phyloP scores from a whole-genome alignment of 1,140 invertebrate genomes.

The Drosophila gunungcola region DNA sequence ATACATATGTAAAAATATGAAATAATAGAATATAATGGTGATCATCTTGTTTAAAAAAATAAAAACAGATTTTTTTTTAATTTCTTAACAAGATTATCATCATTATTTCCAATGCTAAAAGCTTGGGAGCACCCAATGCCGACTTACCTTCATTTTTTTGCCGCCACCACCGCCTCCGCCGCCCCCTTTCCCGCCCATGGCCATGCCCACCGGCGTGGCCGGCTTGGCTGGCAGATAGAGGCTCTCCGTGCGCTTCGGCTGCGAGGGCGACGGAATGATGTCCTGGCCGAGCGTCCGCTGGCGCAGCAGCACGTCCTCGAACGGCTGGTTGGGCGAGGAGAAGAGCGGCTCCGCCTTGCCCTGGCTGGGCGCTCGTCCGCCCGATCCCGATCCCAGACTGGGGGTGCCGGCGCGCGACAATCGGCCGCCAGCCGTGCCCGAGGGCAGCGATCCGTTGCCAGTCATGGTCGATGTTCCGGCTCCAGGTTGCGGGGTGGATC shows the following conservation, averaged over 20 bases:
- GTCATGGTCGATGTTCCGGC: constrained; percentile 80
- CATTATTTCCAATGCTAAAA: no score
- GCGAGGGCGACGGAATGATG: constrained; percentile 92
- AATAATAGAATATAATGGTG: no score
- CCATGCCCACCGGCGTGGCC: constrained; percentile 84
- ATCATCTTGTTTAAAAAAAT: no score
- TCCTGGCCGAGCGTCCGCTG: constrained; percentile 93
- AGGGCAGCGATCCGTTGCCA: constrained; percentile 86
- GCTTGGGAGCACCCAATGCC: no score
- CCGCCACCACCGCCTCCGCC: constrained; percentile 85
- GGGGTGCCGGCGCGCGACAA: constrained; percentile 85
- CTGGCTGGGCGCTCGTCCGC: constrained; percentile 61
- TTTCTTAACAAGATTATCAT: no score
- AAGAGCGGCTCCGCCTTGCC: constrained; percentile 61
- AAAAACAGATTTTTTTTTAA: no score
- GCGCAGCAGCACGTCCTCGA: constrained; percentile 91
- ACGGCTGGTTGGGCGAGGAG: constrained; percentile 86
- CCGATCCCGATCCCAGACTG: constrained; percentile 63
- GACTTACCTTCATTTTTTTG: constrained; percentile 83
- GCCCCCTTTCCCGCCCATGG: constrained; percentile 84
- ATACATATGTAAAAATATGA: no score
- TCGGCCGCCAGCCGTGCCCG: constrained; percentile 80
- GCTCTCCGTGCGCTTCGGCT: constrained; percentile 95
- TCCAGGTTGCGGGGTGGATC: constrained; percentile 71
- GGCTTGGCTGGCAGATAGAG: constrained; percentile 88